Conservation (phyloP, 2,113 vertebrate genomes). For the Equus przewalskii region DNA sequence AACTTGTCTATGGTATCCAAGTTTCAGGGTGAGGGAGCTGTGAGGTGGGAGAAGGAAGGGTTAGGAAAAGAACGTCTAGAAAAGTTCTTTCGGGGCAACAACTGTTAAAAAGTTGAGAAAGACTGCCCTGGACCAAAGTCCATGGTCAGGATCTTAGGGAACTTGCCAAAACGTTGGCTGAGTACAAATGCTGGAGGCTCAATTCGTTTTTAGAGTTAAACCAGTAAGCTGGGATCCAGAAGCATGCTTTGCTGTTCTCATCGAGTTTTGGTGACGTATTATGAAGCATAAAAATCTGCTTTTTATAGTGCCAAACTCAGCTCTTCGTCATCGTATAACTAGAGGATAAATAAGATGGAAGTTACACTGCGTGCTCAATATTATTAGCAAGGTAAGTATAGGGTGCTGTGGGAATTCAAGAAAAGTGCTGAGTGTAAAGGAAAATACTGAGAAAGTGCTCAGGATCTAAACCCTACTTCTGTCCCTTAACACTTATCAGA, state of each 20-base stretch:
- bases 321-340: not conserved
- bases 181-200: not conserved
- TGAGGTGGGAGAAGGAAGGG: not conserved
- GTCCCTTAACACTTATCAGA: not conserved
- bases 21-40: not conserved
- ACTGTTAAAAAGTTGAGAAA: not conserved
- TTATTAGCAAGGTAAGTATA: not conserved
- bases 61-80: slow-evolving; percentile 9
- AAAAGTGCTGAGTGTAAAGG: not conserved
- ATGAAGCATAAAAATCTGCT: not conserved
- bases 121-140: not conserved
- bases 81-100: not conserved
- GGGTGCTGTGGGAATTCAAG: not conserved
- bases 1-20: not conserved
- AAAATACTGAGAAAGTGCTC: not conserved
- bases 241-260: not conserved
- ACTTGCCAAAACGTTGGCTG: not conserved
- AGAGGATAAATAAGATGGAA: not conserved
- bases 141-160: not conserved
- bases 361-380: not conserved
- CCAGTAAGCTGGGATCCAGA: not conserved
- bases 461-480: not conserved
- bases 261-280: not conserved
- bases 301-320: not conserved
- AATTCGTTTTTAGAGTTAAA: not conserved